A percentile compares a stretch with the other conserved stretches of the same genome.
phyloP scores from a whole-genome alignment of 2,797 vertebrate genomes.

The Okamejei kenojei region DNA sequence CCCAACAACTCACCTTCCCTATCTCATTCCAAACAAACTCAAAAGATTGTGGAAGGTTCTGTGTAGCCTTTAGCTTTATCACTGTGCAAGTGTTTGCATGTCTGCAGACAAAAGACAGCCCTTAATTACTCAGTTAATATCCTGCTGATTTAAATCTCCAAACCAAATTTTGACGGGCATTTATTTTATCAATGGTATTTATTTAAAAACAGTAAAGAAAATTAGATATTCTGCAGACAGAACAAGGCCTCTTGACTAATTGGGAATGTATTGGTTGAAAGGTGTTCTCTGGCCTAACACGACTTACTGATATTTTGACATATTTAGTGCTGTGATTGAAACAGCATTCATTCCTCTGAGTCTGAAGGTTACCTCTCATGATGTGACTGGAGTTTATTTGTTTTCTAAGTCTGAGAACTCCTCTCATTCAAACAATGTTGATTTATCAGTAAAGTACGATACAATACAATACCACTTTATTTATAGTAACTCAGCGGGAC shows the following conservation, averaged over 20 bases:
- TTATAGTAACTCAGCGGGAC: no score
- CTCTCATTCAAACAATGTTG: not conserved
- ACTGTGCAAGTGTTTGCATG: not conserved
- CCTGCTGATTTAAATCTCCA: not conserved
- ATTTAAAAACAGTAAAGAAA: not conserved
- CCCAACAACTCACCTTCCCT: no score
- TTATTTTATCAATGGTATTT: conserved; percentile 4
- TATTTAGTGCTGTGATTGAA: not conserved
- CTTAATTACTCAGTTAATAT: not conserved
- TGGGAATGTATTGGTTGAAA: no score
- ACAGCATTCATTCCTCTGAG: not conserved
- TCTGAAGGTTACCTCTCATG: not conserved
- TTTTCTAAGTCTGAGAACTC: not conserved
- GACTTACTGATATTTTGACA: not conserved
- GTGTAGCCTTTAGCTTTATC: not conserved
- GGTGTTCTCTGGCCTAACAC: no score
- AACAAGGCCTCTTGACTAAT: no score
- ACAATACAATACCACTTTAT: no score
- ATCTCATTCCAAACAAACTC: not conserved
- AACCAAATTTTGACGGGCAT: not conserved
- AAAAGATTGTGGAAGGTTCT: not conserved
- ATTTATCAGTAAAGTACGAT: not conserved
- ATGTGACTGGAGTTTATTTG: not conserved
- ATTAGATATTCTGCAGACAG: no score
- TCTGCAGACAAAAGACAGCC: not conserved